Evolutionary conservation across 2,888 invertebrate genomes (phyloP).

Genomic region (Hemicrepidius hirtus): DNA sequence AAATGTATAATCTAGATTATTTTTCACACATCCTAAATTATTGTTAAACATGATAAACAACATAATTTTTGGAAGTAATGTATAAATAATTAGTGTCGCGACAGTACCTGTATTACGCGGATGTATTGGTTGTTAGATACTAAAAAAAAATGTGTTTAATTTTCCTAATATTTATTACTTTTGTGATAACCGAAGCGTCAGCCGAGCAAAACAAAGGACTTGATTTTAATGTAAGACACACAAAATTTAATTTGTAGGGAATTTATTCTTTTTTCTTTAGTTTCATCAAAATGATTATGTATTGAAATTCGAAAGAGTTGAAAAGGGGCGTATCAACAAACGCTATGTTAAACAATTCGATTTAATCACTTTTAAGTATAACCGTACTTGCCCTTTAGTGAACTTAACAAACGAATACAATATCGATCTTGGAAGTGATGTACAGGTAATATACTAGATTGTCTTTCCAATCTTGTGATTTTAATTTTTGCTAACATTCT

Average conservation of each 20-base stretch:
- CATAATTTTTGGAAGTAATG: too few species aligned
- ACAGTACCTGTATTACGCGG: too few species aligned
- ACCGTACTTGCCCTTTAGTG: slow-evolving; percentile 1
- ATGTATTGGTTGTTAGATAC: too few species aligned
- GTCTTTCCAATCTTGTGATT: too few species aligned
- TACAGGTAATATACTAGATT: too few species aligned
- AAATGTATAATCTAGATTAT: too few species aligned
- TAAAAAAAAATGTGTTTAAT: too few species aligned
- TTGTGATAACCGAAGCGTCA: too few species aligned
- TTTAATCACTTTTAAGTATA: neutral
- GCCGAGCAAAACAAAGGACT: neutral
- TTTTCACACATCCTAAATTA: too few species aligned
- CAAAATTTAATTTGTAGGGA: neutral
- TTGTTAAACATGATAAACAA: too few species aligned
- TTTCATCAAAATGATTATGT: slow-evolving; percentile 6
- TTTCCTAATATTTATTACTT: too few species aligned
- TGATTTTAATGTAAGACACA: neutral
- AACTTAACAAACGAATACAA: neutral
- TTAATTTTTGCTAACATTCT: neutral
- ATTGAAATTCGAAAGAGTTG: neutral
- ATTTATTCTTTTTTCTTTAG: neutral
- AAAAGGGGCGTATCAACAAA: neutral
- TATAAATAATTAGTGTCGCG: too few species aligned
- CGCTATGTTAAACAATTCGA: neutral
- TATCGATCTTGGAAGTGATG: neutral